Evolutionary conservation across 2,888 invertebrate species (phyloP), one percentile per base, ranked within the genome.

Genomic region (Sepiola atlantica): DNA sequence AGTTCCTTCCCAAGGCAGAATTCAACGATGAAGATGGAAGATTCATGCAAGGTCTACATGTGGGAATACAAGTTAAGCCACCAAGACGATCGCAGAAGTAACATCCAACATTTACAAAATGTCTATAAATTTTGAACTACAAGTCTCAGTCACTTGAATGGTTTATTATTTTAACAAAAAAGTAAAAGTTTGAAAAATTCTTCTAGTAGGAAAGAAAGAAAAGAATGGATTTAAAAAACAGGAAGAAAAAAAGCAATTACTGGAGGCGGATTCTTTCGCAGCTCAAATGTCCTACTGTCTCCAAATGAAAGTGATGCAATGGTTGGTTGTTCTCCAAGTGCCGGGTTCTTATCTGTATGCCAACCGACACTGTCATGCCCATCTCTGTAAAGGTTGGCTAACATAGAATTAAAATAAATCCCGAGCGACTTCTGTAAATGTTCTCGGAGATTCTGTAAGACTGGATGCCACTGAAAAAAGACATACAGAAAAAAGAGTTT

Each of bases 361-460:
- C 97, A 98, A 77, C 97, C 97, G 35, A 97, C 97, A 95, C 96
- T 97, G 95, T 98, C 97, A 95, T 97, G 97, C 8, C 97, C 97
- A 95, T 97, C 97, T 55, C 97, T 96, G 95, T 97, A 98, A 57
- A 97, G 96, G 95, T 97, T 97, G 92, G 97, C 96, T 93, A 97
- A 96, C 94, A 98, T 97, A 28, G 97, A 97, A 96, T 98, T 98
- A 95, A 97, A 97, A 61, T 96, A 96, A 77, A 97, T 95, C n/a
- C 97, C 97, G 2, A 97, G 97, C n/a, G 96, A 96, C 94, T 96
- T 96, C 95, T 97, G 97, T 57, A 97, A 95, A 55, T 95, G 95
- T 14, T 97, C 95, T 95, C 96, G 97, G 28, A 97, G 95, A 55
- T 95, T 95, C 35, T 93, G 92, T 55, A 97, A 94, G 20, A 95